These are phyloP conservation scores for Furcifer pardalis DNA, from an alignment of 2,797 vertebrate genomes.

Conservation along the genomic window DNA sequence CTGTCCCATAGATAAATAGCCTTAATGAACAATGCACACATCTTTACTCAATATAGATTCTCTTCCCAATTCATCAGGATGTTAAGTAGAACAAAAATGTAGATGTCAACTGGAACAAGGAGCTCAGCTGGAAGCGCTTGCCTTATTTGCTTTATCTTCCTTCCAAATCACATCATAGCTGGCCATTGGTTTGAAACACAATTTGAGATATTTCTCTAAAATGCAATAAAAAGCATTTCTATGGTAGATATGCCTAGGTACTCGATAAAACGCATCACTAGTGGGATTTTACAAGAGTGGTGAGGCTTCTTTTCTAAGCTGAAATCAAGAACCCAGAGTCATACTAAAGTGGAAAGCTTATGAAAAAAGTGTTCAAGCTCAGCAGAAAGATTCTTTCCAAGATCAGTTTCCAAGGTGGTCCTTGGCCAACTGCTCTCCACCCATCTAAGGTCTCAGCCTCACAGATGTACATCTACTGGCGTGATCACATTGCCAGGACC, in stretches of 20 bases:
- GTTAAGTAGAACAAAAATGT: not conserved
- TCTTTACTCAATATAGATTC: conserved; percentile 19
- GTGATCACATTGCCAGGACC: not conserved
- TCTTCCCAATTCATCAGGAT: conserved; percentile 19
- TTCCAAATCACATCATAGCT: conserved; percentile 2
- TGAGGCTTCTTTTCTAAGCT: not conserved
- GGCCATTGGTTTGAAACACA: not conserved
- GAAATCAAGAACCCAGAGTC: not conserved
- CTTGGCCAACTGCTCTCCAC: not conserved
- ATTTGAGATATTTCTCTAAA: not conserved
- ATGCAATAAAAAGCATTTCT: conserved; percentile 14
- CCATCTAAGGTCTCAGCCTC: not conserved
- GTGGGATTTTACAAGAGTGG: not conserved
- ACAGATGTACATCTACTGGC: not conserved
- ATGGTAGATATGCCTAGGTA: not conserved
- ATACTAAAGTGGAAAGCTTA: not conserved
- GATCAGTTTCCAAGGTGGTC: not conserved
- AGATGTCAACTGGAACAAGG: not conserved
- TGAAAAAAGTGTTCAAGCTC: not conserved
- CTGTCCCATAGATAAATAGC: conserved; percentile 7
- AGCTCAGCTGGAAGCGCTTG: not conserved
- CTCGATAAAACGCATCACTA: not conserved
- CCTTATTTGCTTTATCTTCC: not conserved
- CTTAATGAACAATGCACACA: not conserved
- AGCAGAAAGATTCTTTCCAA: not conserved